These are phyloP conservation scores for Illadopsis cleaveri DNA, from an alignment of 2,113 vertebrate species.

Conservation along the genomic window DNA sequence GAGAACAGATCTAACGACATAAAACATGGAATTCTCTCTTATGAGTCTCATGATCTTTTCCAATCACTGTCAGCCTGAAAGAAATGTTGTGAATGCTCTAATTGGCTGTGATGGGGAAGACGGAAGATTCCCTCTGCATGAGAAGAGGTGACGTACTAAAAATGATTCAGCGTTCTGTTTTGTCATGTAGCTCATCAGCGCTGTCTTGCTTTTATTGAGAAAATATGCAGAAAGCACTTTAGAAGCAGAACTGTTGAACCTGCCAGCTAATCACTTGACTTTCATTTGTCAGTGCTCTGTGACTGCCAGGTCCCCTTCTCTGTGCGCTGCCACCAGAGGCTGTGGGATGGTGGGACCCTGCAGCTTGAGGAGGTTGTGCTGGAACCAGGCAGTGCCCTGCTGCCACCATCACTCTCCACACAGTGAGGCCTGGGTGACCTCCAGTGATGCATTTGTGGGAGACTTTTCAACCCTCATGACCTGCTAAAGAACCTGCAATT, in stretches of 20 bases:
- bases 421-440: background rate
- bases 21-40: background rate
- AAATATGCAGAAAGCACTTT: background rate
- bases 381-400: background rate
- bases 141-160: background rate
- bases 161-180: conserved; percentile 15
- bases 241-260: background rate
- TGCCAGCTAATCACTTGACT: background rate
- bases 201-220: background rate
- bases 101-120: background rate
- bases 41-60: background rate
- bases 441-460: background rate
- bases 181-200: background rate
- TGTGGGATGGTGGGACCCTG: background rate
- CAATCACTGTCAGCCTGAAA: background rate
- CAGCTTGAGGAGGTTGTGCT: background rate
- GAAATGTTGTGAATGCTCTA: background rate
- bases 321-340: accelerated
- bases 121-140: background rate
- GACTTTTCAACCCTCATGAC: background rate
- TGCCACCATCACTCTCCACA: background rate
- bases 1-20: background rate
- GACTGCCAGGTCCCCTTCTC: background rate
- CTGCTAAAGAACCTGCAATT: background rate
- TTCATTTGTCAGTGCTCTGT: background rate